Base-by-base conservation (phyloP, 2,888 invertebrate genomes). In the Pantelozetes paolii region DNA sequence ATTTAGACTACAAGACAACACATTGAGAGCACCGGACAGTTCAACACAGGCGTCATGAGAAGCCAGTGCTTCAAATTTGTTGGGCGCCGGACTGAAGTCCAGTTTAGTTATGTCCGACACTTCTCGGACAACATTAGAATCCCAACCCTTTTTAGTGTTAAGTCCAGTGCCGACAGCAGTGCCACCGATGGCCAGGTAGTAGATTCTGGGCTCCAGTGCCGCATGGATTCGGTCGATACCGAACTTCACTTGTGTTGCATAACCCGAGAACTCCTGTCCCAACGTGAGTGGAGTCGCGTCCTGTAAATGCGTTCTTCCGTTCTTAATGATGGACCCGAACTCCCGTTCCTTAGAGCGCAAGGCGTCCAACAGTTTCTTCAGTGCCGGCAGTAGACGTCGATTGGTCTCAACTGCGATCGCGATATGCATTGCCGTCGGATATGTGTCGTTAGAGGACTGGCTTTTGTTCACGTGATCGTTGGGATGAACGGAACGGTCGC, bases 381-480 rank as follows among this genome's bases (percentile, higher is more conserved):
- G 83, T 0, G 90, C 89, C 0, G 98, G 98, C 80, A 97, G 84
- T 3, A 99, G 86, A 6, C 88, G 84, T 78, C 90, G 72, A 78
- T 91, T 86, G 74, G 98, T 86, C 83, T 97, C 93, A 82, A 92
- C 86, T 0, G 94, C 97, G 0, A 95, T 93, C 0, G 98, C 92
- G 77, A 99, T 90, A 83, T 99, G 98, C 91, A 99, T 99, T 1
- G 99, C 99, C 0, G 99, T 94, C 9, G 99, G 99, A 83, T 94
- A 99, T 2, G 98, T 97, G 82, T 99, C 98, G 83, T 99, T 99
- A 73, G 96, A 97, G 82, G 96, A 96, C 86, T 99, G 92, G 20
- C 80, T 80, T 85, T 94, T 99, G 84, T 99, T 99, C 73, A 99
- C 99, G 84, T 99, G 98, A 83, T 99, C 99, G 83, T 99, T 99